Evolutionary conservation across 2,888 invertebrate genomes (phyloP).

Genomic region (Blera fallax): DNA sequence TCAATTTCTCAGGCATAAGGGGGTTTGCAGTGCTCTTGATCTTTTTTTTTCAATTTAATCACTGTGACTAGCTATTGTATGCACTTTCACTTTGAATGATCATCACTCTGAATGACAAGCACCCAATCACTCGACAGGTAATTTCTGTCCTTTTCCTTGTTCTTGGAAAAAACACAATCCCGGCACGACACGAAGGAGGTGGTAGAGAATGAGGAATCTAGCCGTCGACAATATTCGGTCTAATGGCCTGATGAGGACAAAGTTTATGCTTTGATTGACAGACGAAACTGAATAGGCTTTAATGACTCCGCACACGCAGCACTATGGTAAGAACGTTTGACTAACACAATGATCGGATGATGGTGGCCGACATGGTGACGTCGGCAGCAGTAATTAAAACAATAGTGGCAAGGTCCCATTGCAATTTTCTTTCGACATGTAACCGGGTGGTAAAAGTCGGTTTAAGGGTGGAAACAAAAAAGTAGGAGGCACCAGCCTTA

Average conservation of each 20-base stretch:
- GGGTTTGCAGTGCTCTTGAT: background rate
- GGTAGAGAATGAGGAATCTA: background rate
- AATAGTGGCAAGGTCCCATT: background rate
- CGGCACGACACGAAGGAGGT: background rate
- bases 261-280: conserved; percentile 34
- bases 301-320: background rate
- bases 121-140: conserved; percentile 54
- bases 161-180: background rate
- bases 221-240: background rate
- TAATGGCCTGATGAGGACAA: conserved; percentile 6
- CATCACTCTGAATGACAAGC: conserved; percentile 43
- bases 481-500: background rate
- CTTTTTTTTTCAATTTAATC: conserved; percentile 36
- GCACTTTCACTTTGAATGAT: conserved; percentile 63
- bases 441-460: background rate
- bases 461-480: background rate
- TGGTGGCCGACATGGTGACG: background rate
- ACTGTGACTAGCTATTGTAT: background rate
- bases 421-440: background rate
- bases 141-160: conserved; percentile 29
- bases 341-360: conserved; percentile 19
- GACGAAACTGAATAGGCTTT: conserved; percentile 13
- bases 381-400: background rate
- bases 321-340: background rate
- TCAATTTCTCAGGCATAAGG: background rate